Evolutionary conservation across 2,113 vertebrate species (phyloP).

Genomic region (cattle (Bos taurus)): DNA sequence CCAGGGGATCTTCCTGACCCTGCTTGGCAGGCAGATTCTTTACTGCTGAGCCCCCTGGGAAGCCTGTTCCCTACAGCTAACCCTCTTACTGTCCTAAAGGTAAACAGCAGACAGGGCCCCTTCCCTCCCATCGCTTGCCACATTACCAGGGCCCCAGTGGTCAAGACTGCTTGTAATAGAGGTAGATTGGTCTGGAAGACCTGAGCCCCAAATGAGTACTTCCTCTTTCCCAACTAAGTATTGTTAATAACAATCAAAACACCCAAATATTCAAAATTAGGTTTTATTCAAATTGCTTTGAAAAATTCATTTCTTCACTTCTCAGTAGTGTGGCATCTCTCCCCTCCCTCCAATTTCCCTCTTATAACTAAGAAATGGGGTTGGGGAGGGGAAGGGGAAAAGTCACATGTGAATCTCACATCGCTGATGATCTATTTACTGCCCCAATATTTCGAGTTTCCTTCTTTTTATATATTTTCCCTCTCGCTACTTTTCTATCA

Average conservation of each 20-base stretch:
- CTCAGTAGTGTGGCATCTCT: background rate
- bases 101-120: background rate
- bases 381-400: background rate
- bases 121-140: accelerated
- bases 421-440: background rate
- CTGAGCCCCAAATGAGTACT: background rate
- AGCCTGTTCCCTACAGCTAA: background rate
- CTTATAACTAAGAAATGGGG: background rate
- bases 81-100: background rate
- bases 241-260: background rate
- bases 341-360: background rate
- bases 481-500: background rate
- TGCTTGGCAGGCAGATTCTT: background rate
- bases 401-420: background rate
- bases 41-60: background rate
- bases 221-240: background rate
- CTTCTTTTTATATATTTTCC: background rate
- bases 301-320: background rate
- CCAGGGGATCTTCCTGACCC: background rate
- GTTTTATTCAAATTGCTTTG: background rate
- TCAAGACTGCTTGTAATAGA: background rate
- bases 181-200: background rate
- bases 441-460: background rate
- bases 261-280: background rate
- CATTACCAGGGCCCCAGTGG: background rate